These are phyloP conservation scores for Stichopus chloronotus DNA, from an alignment of 35 echinoderm and acorn worm genomes.

Conservation along the genomic window DNA sequence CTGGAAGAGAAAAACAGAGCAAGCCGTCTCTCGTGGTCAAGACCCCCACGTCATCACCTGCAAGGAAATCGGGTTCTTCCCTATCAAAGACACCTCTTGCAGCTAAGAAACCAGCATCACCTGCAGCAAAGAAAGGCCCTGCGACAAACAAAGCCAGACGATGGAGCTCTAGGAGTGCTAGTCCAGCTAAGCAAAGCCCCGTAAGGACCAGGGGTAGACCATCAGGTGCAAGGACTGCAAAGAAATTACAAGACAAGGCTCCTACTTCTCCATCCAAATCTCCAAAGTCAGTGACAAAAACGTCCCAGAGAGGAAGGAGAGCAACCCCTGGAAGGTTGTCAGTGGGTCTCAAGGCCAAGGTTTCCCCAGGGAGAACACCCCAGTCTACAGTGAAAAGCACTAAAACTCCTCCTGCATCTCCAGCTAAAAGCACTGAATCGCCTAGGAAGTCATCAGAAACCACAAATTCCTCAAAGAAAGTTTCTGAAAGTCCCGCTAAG, in stretches of 20 bases:
- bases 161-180: neutral
- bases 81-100: neutral
- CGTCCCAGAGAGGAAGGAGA: conserved; percentile 11
- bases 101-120: neutral
- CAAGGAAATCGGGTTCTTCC: neutral
- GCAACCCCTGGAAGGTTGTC: neutral
- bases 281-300: neutral
- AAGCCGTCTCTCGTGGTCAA: neutral
- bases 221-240: neutral
- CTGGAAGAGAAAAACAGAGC: neutral
- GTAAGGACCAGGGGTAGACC: neutral
- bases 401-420: neutral
- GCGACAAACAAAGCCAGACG: conserved; percentile 3
- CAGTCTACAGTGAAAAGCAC: neutral
- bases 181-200: conserved; percentile 6
- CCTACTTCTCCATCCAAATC: conserved; percentile 37
- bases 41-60: neutral
- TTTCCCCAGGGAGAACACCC: neutral
- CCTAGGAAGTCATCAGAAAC: conserved; percentile 3
- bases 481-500: neutral
- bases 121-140: neutral
- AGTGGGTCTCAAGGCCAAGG: neutral
- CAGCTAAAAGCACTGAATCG: conserved; percentile 10
- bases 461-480: neutral
- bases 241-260: neutral